phyloP scores from a whole-genome alignment of 2,797 vertebrate species.

The Anguilla pacifica region DNA sequence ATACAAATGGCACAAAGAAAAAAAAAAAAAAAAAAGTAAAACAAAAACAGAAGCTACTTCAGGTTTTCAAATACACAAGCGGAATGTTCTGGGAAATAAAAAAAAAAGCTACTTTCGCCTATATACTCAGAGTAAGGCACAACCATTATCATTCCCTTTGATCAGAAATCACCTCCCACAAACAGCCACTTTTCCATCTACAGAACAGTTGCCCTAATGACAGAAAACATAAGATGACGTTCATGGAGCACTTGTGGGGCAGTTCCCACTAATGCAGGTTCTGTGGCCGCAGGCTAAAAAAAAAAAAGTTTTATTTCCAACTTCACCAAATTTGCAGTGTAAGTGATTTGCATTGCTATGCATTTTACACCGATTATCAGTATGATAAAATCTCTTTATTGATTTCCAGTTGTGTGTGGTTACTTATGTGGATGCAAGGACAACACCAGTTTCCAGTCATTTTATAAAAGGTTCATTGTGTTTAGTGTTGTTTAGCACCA shows the following conservation, averaged over 20 bases:
- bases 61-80: slow-evolving; percentile 40
- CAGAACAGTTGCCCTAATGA: slow-evolving; percentile 10
- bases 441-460: slow-evolving; percentile 1
- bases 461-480: background rate
- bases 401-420: background rate
- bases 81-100: slow-evolving; percentile 58
- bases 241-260: background rate
- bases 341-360: background rate
- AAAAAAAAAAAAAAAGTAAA: slow-evolving; percentile 46
- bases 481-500: background rate
- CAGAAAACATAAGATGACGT: background rate
- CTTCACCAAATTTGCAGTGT: background rate
- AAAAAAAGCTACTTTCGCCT: background rate
- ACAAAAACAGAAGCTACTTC: slow-evolving; percentile 48
- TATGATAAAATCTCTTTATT: background rate
- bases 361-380: background rate
- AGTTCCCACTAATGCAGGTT: background rate
- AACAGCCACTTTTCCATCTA: background rate
- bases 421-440: background rate
- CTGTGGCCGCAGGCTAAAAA: background rate
- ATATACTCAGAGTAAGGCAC: slow-evolving; percentile 25
- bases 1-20: slow-evolving; percentile 79
- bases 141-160: slow-evolving; percentile 18
- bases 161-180: background rate
- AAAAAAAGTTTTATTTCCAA: background rate